These are phyloP conservation scores for Dinomys branickii DNA, from an alignment of 2,113 vertebrate genomes.

Conservation along the genomic window DNA sequence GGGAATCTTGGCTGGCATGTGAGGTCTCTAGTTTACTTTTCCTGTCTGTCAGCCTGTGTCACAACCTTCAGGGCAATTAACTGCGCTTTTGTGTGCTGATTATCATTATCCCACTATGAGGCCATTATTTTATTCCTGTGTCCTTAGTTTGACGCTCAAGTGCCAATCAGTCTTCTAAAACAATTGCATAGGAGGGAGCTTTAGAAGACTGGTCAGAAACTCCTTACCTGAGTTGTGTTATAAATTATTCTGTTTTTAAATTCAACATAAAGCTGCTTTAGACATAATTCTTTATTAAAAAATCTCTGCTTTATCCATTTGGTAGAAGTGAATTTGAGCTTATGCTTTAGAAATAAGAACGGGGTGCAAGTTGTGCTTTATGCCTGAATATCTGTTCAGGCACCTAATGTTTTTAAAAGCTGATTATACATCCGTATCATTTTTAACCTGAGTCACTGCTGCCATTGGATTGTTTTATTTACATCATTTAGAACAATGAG, in stretches of 20 bases:
- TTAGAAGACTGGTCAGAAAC: constrained; percentile 22
- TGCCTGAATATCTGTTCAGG: neutral
- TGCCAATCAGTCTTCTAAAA: constrained; percentile 11
- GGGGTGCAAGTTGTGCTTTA: neutral
- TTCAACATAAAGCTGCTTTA: constrained; percentile 47
- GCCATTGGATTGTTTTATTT: neutral
- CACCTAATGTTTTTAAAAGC: neutral
- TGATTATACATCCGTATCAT: neutral
- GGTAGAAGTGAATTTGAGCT: constrained; percentile 17
- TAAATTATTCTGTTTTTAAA: neutral
- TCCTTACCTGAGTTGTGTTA: constrained; percentile 60
- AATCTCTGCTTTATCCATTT: constrained; percentile 4
- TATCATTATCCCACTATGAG: neutral
- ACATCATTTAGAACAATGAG: neutral
- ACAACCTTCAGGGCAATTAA: constrained; percentile 40
- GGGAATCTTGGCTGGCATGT: neutral
- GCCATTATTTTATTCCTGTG: neutral
- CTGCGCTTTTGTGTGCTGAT: constrained; percentile 60
- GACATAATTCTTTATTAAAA: neutral
- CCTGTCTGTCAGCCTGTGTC: neutral
- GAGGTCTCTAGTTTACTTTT: constrained; percentile 2
- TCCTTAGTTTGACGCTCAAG: neutral
- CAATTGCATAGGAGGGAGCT: neutral
- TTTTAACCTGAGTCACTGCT: neutral
- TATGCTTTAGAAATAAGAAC: constrained; percentile 21